A percentile compares a stretch with the other conserved stretches of the same genome.
Conservation (phyloP, 2,113 vertebrate species). For the Ursus arctos region DNA sequence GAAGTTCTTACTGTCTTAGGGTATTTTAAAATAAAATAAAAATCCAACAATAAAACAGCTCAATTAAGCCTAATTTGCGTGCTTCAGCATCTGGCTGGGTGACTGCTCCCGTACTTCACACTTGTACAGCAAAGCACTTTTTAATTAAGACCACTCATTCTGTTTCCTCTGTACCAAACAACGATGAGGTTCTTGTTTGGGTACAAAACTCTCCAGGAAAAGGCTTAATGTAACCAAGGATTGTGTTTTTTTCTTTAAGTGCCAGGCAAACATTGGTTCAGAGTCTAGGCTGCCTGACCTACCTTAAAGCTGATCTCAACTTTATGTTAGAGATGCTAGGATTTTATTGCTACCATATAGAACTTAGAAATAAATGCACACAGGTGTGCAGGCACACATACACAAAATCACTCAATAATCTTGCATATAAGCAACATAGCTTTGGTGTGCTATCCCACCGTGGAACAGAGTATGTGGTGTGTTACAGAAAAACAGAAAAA, state of each 20-base stretch:
- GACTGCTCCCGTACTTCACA: not conserved
- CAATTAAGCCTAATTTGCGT: constrained; percentile 67
- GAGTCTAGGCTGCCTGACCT: not conserved
- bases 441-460: not conserved
- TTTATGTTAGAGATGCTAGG: not conserved
- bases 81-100: constrained; percentile 47
- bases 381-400: not conserved
- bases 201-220: not conserved
- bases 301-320: not conserved
- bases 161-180: not conserved
- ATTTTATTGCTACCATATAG: not conserved
- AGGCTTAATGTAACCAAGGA: not conserved
- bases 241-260: not conserved
- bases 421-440: not conserved
- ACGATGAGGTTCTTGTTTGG: not conserved
- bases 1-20: constrained; percentile 44
- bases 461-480: not conserved
- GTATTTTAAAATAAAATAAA: constrained; percentile 68
- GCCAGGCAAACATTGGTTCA: not conserved
- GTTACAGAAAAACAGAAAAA: not conserved
- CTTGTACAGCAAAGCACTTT: not conserved
- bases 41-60: constrained; percentile 61
- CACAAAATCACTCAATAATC: not conserved
- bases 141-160: constrained; percentile 37
- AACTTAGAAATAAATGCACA: not conserved